Evolutionary conservation across 2,113 vertebrate genomes (phyloP).

Genomic region (Hiodon tergisus): DNA sequence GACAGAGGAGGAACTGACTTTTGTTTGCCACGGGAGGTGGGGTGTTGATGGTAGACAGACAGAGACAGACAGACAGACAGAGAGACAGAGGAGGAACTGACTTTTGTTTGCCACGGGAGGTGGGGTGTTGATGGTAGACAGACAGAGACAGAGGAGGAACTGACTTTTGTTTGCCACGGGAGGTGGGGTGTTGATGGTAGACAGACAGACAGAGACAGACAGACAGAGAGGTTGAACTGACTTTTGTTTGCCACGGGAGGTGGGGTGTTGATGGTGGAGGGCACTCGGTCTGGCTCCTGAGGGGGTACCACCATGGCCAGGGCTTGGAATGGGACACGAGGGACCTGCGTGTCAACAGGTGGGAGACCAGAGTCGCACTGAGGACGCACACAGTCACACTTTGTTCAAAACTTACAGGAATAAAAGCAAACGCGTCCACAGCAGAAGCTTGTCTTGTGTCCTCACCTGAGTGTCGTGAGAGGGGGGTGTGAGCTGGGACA

Average conservation of each 20-base stretch:
- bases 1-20: no score
- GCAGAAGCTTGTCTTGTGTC: no score
- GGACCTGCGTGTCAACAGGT: slow-evolving; percentile 65
- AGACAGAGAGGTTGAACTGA: slow-evolving; percentile 41
- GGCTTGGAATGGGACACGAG: slow-evolving; percentile 94
- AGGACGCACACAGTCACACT: neutral
- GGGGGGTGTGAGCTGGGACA: slow-evolving; percentile 88
- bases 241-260: slow-evolving; percentile 85
- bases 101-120: slow-evolving; percentile 85
- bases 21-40: slow-evolving; percentile 80
- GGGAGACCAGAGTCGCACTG: neutral
- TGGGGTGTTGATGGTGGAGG: slow-evolving; percentile 77
- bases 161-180: slow-evolving; percentile 87
- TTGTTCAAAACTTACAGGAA: neutral
- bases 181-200: slow-evolving; percentile 75
- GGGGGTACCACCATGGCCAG: slow-evolving; percentile 97
- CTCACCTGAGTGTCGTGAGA: slow-evolving; percentile 96
- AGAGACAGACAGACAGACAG: no score
- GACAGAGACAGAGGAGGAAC: neutral
- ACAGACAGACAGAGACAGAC: slow-evolving; percentile 26
- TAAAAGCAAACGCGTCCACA: neutral
- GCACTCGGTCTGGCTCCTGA: slow-evolving; percentile 91
- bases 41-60: slow-evolving; percentile 77
- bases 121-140: slow-evolving; percentile 74
- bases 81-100: slow-evolving; percentile 42